A percentile compares a stretch with the other conserved stretches of the same genome.
Evolutionary conservation across 2,888 invertebrate genomes (phyloP).

Genomic region (Malthinus seriepunctatus): DNA sequence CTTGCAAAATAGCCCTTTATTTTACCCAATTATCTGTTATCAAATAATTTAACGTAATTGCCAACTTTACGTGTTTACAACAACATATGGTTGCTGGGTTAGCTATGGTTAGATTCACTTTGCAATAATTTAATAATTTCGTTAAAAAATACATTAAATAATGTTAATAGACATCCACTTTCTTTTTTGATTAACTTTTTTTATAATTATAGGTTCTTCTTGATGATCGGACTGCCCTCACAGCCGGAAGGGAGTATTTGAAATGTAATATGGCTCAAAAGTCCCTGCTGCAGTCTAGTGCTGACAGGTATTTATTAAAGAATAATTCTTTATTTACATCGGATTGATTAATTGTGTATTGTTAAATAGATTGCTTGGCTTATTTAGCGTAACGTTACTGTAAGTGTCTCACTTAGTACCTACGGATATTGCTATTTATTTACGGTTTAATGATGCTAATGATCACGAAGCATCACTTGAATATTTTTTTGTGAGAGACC

Average conservation of each 20-base stretch:
- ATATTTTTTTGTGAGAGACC: too few relatives aligned
- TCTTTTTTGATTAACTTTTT: conserved; percentile 7
- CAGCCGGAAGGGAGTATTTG: conserved; percentile 17
- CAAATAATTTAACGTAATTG: too few relatives aligned
- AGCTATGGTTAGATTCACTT: not conserved
- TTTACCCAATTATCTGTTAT: too few relatives aligned
- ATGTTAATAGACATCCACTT: not conserved
- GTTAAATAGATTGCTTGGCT: conserved; percentile 6
- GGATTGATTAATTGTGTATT: conserved; percentile 29
- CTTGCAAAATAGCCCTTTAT: too few relatives aligned
- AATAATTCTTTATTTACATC: conserved; percentile 19
- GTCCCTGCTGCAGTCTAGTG: conserved; percentile 17
- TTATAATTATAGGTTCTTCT: conserved; percentile 14
- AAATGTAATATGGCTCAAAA: conserved; percentile 9
- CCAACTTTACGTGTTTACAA: too few relatives aligned
- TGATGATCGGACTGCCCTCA: conserved; percentile 13
- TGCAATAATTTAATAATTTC: not conserved
- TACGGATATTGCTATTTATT: conserved; percentile 6
- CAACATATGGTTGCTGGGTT: too few relatives aligned
- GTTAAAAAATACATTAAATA: not conserved
- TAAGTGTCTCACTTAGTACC: too few relatives aligned
- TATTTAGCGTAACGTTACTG: not conserved
- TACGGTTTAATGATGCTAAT: not conserved
- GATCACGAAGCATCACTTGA: too few relatives aligned
- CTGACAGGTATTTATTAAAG: conserved; percentile 30